Evolutionary conservation across 2,888 invertebrate genomes (phyloP).

Genomic region (Podotricha telesiphe): DNA sequence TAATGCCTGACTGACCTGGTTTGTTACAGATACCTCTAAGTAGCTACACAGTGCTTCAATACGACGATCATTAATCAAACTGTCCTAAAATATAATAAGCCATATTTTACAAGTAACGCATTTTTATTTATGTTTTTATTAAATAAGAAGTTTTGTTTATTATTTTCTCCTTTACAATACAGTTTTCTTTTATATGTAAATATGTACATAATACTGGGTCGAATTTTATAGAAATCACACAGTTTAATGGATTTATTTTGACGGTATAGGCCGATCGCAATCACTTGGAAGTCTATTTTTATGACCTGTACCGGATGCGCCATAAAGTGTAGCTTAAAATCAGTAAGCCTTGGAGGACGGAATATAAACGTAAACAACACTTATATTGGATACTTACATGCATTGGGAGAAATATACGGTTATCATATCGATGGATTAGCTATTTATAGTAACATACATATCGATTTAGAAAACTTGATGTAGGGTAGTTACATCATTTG

Average conservation of each 20-base stretch:
- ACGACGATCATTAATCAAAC: conserved; percentile 31
- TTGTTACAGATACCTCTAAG: conserved; percentile 20
- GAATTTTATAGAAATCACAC: conserved; percentile 58
- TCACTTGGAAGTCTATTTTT: conserved; percentile 77
- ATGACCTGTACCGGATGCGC: conserved; percentile 75
- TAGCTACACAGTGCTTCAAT: conserved; percentile 14
- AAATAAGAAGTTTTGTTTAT: background rate
- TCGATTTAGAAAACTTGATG: background rate
- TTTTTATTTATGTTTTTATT: conserved; percentile 3
- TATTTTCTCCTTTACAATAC: conserved; percentile 42
- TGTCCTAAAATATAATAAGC: conserved; percentile 24
- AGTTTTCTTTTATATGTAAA: background rate
- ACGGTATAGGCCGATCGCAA: conserved; percentile 72
- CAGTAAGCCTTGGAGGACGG: conserved; percentile 72
- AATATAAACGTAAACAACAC: conserved; percentile 80
- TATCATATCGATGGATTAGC: conserved; percentile 11
- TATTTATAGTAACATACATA: background rate
- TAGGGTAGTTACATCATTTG: background rate
- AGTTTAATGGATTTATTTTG: conserved; percentile 74
- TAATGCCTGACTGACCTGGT: conserved; percentile 19
- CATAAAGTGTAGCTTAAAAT: conserved; percentile 78
- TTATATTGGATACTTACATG: conserved; percentile 72
- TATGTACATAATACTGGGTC: background rate
- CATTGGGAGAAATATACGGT: conserved; percentile 39
- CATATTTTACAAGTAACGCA: conserved; percentile 6